Conservation (phyloP, 2,113 vertebrate species). For the Chroicocephalus ridibundus region DNA sequence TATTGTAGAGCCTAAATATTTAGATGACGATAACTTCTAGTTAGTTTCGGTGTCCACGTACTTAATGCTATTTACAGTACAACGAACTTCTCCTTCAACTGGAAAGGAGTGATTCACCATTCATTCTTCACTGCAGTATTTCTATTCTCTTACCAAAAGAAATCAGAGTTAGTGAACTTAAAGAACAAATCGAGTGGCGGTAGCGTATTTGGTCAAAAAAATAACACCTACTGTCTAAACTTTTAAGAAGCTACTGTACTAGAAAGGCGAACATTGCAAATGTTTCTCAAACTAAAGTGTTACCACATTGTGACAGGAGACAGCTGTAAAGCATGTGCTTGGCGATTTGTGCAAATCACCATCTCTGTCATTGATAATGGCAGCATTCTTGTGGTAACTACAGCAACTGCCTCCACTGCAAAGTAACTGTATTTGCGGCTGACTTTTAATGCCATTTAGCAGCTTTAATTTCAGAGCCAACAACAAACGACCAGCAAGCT, state of each 20-base stretch:
- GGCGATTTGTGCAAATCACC: background rate
- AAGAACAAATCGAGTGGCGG: slow-evolving; percentile 7
- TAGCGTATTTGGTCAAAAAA: slow-evolving; percentile 60
- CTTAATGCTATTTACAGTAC: slow-evolving; percentile 57
- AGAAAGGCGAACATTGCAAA: slow-evolving; percentile 38
- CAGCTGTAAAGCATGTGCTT: background rate
- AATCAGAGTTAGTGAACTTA: background rate
- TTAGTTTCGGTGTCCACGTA: slow-evolving; percentile 60
- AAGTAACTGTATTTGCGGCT: background rate
- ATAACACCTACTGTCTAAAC: slow-evolving; percentile 34
- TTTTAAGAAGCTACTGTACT: slow-evolving; percentile 42
- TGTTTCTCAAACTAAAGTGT: slow-evolving; percentile 28
- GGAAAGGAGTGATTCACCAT: slow-evolving; percentile 30
- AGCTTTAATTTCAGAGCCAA: slow-evolving; percentile 24
- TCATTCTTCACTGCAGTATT: slow-evolving; percentile 45
- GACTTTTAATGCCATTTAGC: slow-evolving; percentile 15
- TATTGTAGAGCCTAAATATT: slow-evolving; percentile 43
- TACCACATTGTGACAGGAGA: slow-evolving; percentile 19
- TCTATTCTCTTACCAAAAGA: slow-evolving; percentile 38
- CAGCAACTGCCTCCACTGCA: background rate
- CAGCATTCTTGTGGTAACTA: background rate
- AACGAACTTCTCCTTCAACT: slow-evolving; percentile 47
- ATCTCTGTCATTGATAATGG: background rate
- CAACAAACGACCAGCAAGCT: background rate
- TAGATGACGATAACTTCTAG: slow-evolving; percentile 51